These are phyloP conservation scores for Mesaphorura yosii DNA, from an alignment of 1,140 invertebrate genomes.

Conservation along the genomic window DNA sequence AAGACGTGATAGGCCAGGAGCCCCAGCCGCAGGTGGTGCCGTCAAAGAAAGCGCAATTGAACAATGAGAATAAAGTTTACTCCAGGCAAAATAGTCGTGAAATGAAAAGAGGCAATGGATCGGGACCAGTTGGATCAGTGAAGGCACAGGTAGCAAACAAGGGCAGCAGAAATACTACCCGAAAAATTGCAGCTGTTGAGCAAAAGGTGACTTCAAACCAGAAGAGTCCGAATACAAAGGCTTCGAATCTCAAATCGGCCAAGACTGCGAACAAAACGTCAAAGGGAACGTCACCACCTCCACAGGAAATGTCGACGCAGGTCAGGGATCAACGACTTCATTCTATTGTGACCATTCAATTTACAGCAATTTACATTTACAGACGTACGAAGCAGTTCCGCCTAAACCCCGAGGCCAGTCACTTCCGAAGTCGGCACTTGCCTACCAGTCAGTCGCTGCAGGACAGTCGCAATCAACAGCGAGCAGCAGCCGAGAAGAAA, in stretches of 20 bases:
- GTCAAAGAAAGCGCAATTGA: too few relatives aligned
- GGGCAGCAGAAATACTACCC: too few relatives aligned
- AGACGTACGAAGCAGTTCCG: slow-evolving; percentile 28
- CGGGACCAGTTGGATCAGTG: too few relatives aligned
- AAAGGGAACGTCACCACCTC: slow-evolving; percentile 64
- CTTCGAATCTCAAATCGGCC: too few relatives aligned
- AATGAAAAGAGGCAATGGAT: too few relatives aligned
- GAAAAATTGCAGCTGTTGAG: too few relatives aligned
- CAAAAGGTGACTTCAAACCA: background rate
- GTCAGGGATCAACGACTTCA: slow-evolving; percentile 40
- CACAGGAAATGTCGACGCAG: slow-evolving; percentile 74
- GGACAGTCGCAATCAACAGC: background rate
- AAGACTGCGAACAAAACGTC: slow-evolving; percentile 20
- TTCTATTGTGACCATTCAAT: background rate
- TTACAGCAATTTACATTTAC: background rate
- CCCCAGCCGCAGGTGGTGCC: too few relatives aligned
- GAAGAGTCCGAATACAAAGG: too few relatives aligned
- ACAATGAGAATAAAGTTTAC: too few relatives aligned
- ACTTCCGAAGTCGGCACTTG: slow-evolving; percentile 18
- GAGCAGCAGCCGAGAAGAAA: background rate
- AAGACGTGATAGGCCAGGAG: too few relatives aligned
- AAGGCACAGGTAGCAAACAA: too few relatives aligned
- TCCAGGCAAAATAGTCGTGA: too few relatives aligned
- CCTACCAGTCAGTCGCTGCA: slow-evolving; percentile 4
- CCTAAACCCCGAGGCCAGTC: slow-evolving; percentile 14